These are phyloP conservation scores for Apostichopus californicus DNA, from an alignment of 35 echinoderm and acorn worm genomes.

Conservation along the genomic window DNA sequence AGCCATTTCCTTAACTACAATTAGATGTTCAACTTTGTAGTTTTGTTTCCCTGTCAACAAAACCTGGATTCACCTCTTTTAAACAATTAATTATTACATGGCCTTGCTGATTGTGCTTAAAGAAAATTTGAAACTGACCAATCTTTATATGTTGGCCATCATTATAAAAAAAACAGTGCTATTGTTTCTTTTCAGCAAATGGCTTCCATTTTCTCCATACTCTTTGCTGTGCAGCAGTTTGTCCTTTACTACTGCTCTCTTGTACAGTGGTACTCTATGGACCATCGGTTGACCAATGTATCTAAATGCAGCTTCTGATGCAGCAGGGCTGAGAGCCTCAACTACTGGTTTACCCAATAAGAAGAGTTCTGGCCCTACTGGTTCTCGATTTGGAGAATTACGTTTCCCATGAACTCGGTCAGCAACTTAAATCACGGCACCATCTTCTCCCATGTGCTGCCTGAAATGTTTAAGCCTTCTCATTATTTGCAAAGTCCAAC, in stretches of 20 bases:
- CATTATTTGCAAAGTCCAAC: too few relatives aligned
- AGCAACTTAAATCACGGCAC: too few relatives aligned
- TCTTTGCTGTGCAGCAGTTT: neutral
- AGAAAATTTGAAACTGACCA: neutral
- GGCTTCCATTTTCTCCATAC: neutral
- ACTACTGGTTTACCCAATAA: neutral
- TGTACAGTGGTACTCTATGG: neutral
- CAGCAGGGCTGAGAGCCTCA: neutral
- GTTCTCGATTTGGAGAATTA: too few relatives aligned
- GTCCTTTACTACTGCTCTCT: neutral
- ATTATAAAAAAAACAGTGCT: neutral
- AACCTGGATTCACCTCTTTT: neutral
- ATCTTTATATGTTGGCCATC: neutral
- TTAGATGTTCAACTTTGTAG: neutral
- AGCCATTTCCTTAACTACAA: neutral
- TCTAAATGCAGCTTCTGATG: slow-evolving; percentile 7
- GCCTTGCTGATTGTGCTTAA: neutral
- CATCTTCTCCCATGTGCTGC: too few relatives aligned
- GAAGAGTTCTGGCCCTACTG: too few relatives aligned
- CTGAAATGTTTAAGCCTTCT: too few relatives aligned
- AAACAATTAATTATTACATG: neutral
- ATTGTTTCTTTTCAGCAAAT: neutral
- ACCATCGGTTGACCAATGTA: neutral
- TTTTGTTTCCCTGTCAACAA: neutral
- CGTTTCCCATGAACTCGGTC: too few relatives aligned